Evolutionary conservation across 1,140 invertebrate genomes (phyloP).

Genomic region (Hyles euphorbiae): DNA sequence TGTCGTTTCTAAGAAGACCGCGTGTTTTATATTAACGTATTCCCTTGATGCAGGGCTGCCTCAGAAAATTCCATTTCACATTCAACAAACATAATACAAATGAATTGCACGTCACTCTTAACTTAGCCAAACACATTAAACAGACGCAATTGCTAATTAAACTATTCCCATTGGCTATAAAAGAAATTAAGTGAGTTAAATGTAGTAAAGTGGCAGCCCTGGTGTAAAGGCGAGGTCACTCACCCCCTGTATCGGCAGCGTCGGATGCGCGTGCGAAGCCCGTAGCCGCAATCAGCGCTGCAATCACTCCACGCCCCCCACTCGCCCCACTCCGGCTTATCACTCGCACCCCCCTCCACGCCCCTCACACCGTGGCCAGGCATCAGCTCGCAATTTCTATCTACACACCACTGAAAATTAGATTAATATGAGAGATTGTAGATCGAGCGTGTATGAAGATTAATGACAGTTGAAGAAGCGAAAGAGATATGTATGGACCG

Average conservation of each 20-base stretch:
- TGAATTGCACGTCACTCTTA: too few relatives aligned
- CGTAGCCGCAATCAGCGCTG: conserved; percentile 58
- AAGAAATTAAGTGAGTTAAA: too few relatives aligned
- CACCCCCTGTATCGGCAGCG: conserved; percentile 51
- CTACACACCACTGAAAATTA: conserved; percentile 57
- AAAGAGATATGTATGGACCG: too few relatives aligned
- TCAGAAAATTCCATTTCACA: neutral
- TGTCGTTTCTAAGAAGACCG: neutral
- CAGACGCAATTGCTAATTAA: too few relatives aligned
- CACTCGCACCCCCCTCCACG: conserved; percentile 17
- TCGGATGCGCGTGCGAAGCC: conserved; percentile 43
- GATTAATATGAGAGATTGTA: neutral
- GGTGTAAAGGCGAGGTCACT: conserved; percentile 8
- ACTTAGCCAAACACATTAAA: too few relatives aligned
- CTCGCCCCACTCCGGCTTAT: conserved; percentile 47
- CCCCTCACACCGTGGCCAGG: conserved; percentile 41
- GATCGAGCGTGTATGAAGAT: too few relatives aligned
- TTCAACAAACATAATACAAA: too few relatives aligned
- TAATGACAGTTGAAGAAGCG: too few relatives aligned
- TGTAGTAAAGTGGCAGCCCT: too few relatives aligned
- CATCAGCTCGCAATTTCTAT: conserved; percentile 58
- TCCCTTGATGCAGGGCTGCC: neutral
- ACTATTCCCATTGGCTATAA: too few relatives aligned
- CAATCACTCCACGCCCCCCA: conserved; percentile 59
- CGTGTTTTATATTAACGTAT: too few relatives aligned